phyloP scores from a whole-genome alignment of 2,888 invertebrate genomes.

The Tridacna gigas region DNA sequence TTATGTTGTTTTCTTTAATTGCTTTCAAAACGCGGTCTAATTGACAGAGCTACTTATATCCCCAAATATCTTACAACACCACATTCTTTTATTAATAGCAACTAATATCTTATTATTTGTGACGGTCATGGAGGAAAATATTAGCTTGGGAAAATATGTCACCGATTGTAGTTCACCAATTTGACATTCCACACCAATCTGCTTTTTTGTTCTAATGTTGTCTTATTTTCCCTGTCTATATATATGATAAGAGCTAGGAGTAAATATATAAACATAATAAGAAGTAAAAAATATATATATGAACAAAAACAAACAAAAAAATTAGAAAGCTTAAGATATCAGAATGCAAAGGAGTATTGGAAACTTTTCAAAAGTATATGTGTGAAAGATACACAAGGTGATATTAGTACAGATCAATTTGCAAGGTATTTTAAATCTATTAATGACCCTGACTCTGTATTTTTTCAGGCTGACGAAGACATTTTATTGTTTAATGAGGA shows the following conservation, averaged over 20 bases:
- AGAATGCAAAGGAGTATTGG: constrained; percentile 44
- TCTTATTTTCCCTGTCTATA: no score
- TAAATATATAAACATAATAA: constrained; percentile 11
- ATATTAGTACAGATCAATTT: not conserved
- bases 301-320: constrained; percentile 14
- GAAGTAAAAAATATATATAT: constrained; percentile 14
- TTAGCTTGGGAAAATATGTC: no score
- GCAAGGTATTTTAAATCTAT: constrained; percentile 33
- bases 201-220: no score
- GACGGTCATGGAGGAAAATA: no score
- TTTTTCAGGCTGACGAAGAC: constrained; percentile 41
- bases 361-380: constrained; percentile 22
- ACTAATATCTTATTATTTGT: no score
- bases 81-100: no score
- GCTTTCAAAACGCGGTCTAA: no score
- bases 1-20: no score
- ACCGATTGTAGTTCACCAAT: no score
- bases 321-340: not conserved
- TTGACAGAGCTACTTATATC: no score
- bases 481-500: constrained; percentile 23
- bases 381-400: not conserved
- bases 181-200: no score
- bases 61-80: no score
- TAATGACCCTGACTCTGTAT: constrained; percentile 30
- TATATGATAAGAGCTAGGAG: constrained; percentile 8